Conservation (phyloP, 2,113 vertebrate genomes). For the Indicator indicator region DNA sequence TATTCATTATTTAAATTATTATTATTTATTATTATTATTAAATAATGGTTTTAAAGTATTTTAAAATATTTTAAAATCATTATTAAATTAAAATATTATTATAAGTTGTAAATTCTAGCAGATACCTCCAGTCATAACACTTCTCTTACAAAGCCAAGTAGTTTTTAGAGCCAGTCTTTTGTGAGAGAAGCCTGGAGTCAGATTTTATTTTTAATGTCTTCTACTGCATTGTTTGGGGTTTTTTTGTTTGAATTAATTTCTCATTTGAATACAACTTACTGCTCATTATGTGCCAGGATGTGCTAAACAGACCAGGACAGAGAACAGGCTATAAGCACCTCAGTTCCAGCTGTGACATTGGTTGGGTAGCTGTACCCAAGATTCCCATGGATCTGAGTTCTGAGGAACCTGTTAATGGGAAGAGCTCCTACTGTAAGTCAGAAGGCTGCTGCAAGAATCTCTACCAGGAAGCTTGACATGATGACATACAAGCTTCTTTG, state of each 20-base stretch:
- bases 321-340: neutral
- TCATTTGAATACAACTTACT: neutral
- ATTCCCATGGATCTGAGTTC: neutral
- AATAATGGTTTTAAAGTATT: no score
- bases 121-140: neutral
- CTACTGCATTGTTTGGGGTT: neutral
- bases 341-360: neutral
- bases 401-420: neutral
- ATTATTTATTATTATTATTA: no score
- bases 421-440: neutral
- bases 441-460: neutral
- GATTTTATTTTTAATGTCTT: neutral
- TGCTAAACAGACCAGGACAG: neutral
- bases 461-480: neutral
- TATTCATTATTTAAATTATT: no score
- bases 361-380: neutral
- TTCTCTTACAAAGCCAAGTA: neutral
- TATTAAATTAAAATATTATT: no score
- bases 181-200: neutral
- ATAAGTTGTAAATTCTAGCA: neutral
- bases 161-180: neutral
- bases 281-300: neutral
- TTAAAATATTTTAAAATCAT: no score
- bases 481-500: constrained; percentile 52
- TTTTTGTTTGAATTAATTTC: neutral